phyloP scores from a whole-genome alignment of 1,140 invertebrate species.

The Aphaenogaster rudis region DNA sequence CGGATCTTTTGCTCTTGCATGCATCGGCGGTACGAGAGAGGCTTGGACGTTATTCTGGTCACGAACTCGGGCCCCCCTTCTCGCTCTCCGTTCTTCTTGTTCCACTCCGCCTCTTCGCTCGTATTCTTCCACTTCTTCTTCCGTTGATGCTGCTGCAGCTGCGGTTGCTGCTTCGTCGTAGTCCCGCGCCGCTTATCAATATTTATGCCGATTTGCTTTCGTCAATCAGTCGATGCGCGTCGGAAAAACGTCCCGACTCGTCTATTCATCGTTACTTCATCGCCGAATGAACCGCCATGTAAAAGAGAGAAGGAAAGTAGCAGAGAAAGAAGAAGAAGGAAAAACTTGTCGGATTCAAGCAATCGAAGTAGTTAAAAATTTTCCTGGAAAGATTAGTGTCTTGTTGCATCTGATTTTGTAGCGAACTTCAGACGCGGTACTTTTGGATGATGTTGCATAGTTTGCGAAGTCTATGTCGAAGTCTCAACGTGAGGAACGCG shows the following conservation, averaged over 20 bases:
- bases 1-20: constrained; percentile 65
- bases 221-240: neutral
- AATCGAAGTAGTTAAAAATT: neutral
- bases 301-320: neutral
- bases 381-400: neutral
- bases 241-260: neutral
- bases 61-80: constrained; percentile 64
- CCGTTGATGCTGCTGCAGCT: neutral
- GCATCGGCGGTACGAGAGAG: constrained; percentile 59
- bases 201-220: constrained; percentile 68
- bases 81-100: constrained; percentile 36
- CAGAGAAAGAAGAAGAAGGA: neutral
- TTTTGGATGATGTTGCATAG: neutral
- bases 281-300: neutral
- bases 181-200: constrained; percentile 63
- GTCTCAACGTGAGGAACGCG: neutral
- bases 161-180: constrained; percentile 5
- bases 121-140: constrained; percentile 35
- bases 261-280: neutral
- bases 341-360: neutral
- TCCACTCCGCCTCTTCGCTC: constrained; percentile 36
- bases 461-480: neutral
- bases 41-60: constrained; percentile 70
- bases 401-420: neutral
- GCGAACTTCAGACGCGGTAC: neutral